phyloP scores from a whole-genome alignment of 1,140 invertebrate species.

The Bradynema listronoti region DNA sequence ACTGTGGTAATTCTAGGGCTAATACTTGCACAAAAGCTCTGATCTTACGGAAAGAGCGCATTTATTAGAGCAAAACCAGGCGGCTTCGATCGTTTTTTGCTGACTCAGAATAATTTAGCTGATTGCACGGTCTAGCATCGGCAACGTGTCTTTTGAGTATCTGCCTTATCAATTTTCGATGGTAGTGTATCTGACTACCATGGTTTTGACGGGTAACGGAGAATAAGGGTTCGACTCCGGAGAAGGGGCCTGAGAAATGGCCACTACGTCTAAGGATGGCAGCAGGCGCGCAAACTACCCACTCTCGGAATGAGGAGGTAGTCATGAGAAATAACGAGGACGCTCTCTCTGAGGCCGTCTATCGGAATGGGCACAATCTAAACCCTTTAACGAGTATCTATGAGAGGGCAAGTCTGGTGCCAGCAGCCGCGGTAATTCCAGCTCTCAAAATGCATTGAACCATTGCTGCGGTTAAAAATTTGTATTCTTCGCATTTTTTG shows the following conservation, averaged over 20 bases:
- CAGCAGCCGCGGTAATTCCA: conserved; percentile 74
- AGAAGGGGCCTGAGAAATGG: conserved; percentile 67
- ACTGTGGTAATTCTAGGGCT: conserved; percentile 80
- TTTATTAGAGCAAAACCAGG: conserved; percentile 53
- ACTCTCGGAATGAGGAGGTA: conserved; percentile 70
- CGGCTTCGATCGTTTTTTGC: conserved; percentile 58
- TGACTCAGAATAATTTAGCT: conserved; percentile 75
- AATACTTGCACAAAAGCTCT: conserved; percentile 66
- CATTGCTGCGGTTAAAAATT: conserved; percentile 63
- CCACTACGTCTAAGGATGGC: conserved; percentile 85
- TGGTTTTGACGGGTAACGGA: conserved; percentile 72
- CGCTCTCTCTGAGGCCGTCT: conserved; percentile 70
- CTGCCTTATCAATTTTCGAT: conserved; percentile 79
- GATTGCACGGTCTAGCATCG: conserved; percentile 70
- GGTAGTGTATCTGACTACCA: conserved; percentile 72
- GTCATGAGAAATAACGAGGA: conserved; percentile 82
- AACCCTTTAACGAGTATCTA: conserved; percentile 76
- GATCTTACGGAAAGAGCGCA: conserved; percentile 31
- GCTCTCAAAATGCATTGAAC: conserved; percentile 82
- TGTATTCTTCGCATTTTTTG: too few relatives aligned
- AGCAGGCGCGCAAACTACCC: conserved; percentile 81
- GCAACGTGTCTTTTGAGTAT: conserved; percentile 76
- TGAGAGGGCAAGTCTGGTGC: conserved; percentile 78
- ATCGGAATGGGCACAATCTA: conserved; percentile 83
- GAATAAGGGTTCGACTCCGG: conserved; percentile 63